Evolutionary conservation across 2,113 vertebrate species (phyloP).

Genomic region (Aptenodytes patagonicus): DNA sequence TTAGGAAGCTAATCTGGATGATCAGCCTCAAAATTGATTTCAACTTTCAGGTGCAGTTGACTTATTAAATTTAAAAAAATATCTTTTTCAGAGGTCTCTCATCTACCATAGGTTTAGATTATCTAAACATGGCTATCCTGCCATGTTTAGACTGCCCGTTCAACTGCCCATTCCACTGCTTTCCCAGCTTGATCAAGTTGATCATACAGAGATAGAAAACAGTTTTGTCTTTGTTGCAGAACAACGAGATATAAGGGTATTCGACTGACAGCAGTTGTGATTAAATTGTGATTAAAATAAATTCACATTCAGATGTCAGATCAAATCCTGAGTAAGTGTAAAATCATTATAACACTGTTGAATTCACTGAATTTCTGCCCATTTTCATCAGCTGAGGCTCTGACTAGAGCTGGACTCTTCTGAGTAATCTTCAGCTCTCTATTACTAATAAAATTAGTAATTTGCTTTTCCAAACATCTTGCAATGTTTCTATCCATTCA

Average conservation of each 20-base stretch:
- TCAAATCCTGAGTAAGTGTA: neutral
- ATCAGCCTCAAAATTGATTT: neutral
- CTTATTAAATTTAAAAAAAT: neutral
- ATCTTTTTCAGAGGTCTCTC: neutral
- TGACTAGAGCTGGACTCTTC: neutral
- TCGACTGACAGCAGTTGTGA: neutral
- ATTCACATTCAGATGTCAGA: neutral
- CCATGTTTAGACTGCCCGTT: neutral
- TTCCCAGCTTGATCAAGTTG: neutral
- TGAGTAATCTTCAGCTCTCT: neutral
- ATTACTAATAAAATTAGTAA: neutral
- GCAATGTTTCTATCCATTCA: neutral
- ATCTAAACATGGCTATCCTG: neutral
- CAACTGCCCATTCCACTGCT: neutral
- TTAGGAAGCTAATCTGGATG: neutral
- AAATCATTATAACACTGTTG: neutral
- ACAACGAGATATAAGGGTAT: neutral
- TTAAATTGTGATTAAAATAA: slow-evolving; percentile 9
- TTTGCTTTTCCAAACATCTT: neutral
- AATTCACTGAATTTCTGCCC: slow-evolving; percentile 3
- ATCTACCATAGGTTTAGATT: neutral
- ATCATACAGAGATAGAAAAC: neutral
- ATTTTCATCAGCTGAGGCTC: neutral
- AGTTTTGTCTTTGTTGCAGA: neutral
- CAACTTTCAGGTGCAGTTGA: neutral